A percentile compares a stretch with the other conserved stretches of the same genome.
Evolutionary conservation across 2,113 vertebrate species (phyloP).

Genomic region (Apaloderma vittatum): DNA sequence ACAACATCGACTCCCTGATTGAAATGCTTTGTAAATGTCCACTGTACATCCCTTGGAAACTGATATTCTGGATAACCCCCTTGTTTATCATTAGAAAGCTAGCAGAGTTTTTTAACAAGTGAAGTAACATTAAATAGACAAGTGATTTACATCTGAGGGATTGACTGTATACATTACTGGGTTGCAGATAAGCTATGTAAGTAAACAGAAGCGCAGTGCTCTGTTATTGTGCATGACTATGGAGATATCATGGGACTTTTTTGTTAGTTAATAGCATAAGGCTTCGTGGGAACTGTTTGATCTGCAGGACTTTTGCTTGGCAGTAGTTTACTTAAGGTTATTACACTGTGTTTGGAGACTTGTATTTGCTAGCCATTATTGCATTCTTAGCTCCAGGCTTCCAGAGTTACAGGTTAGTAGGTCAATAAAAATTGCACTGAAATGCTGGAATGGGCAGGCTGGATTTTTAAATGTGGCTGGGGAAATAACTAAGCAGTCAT

Average conservation of each 20-base stretch:
- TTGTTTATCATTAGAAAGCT: conserved; percentile 23
- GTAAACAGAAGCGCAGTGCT: conserved; percentile 44
- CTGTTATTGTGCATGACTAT: conserved; percentile 30
- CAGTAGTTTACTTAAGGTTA: conserved; percentile 68
- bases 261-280: conserved; percentile 60
- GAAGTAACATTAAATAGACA: neutral
- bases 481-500: conserved; percentile 6
- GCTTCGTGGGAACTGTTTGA: conserved; percentile 70
- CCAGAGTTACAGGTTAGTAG: conserved; percentile 71
- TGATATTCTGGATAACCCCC: neutral
- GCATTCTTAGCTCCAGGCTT: conserved; percentile 72
- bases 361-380: conserved; percentile 62
- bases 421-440: conserved; percentile 85
- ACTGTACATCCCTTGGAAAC: neutral
- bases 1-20: neutral
- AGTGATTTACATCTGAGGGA: conserved; percentile 34
- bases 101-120: conserved; percentile 35
- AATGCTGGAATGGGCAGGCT: conserved; percentile 66
- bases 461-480: conserved; percentile 19
- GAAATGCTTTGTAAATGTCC: neutral
- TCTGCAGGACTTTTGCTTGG: conserved; percentile 62
- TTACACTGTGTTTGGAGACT: conserved; percentile 67
- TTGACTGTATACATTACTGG: conserved; percentile 4
- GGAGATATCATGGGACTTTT: conserved; percentile 55
- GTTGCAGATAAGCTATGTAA: conserved; percentile 63